Evolutionary conservation across 2,888 invertebrate genomes (phyloP).

Genomic region (Sceliomorpha sp.): DNA sequence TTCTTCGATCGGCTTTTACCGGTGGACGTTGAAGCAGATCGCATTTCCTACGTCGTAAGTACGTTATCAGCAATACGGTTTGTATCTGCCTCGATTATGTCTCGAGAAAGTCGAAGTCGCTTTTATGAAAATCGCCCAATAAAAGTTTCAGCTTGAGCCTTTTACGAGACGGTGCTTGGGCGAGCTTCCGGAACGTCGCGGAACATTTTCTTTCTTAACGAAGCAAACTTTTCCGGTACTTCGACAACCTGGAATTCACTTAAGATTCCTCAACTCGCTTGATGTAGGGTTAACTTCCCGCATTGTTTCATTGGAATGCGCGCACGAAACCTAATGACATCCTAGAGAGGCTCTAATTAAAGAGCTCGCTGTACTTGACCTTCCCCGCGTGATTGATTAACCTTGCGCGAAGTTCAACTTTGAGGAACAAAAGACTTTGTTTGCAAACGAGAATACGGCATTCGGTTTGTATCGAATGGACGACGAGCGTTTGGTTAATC

Average conservation of each 20-base stretch:
- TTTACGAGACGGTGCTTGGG: background rate
- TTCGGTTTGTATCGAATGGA: constrained; percentile 3
- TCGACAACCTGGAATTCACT: constrained; percentile 64
- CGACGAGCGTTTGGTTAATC: constrained; percentile 9
- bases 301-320: constrained; percentile 55
- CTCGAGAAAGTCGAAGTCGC: background rate
- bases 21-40: constrained; percentile 63
- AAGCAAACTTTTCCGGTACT: constrained; percentile 59
- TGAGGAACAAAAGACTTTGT: constrained; percentile 13
- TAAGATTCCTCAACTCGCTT: constrained; percentile 58
- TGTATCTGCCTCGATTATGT: background rate
- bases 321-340: constrained; percentile 39
- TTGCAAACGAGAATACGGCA: constrained; percentile 15
- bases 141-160: constrained; percentile 1
- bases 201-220: constrained; percentile 21
- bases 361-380: constrained; percentile 26
- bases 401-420: constrained; percentile 15
- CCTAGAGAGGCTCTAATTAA: constrained; percentile 24
- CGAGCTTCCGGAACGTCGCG: constrained; percentile 3
- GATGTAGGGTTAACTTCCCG: constrained; percentile 55
- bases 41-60: constrained; percentile 41
- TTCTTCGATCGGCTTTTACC: constrained; percentile 54
- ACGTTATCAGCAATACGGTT: constrained; percentile 30
- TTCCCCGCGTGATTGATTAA: constrained; percentile 31
- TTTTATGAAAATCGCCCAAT: constrained; percentile 8